phyloP scores from a whole-genome alignment of 1,140 invertebrate genomes.

The Vanessa atalanta region DNA sequence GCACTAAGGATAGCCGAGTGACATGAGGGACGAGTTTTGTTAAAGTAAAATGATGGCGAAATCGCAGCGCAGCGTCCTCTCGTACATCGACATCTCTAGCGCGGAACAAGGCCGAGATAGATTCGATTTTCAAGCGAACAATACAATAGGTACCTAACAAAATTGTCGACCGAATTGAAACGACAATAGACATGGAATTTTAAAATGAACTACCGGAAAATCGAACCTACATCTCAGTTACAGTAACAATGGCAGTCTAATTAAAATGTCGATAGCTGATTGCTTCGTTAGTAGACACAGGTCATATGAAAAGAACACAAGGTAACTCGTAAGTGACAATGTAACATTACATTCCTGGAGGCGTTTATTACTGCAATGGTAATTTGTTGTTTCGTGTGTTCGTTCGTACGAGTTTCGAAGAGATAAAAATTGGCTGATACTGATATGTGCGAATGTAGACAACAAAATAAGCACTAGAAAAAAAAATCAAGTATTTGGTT shows the following conservation, averaged over 20 bases:
- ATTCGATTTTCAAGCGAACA: neutral
- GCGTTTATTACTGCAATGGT: too few relatives aligned
- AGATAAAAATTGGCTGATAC: neutral
- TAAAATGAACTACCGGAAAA: neutral
- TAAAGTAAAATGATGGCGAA: neutral
- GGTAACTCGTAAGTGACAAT: too few relatives aligned
- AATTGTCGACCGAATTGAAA: too few relatives aligned
- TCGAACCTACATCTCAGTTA: neutral
- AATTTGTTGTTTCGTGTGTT: neutral
- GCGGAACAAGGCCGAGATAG: neutral
- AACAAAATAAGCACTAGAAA: constrained; percentile 14
- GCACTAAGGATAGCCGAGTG: neutral
- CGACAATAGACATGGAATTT: too few relatives aligned
- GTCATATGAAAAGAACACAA: too few relatives aligned
- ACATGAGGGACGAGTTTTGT: neutral
- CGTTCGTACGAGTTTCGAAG: neutral
- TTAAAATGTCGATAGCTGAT: too few relatives aligned
- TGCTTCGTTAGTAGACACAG: too few relatives aligned
- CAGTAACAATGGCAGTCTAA: neutral
- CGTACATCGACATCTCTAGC: too few relatives aligned
- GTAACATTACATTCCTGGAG: too few relatives aligned
- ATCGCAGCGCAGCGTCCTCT: too few relatives aligned
- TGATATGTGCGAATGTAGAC: neutral
- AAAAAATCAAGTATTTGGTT: constrained; percentile 19
- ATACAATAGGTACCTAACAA: too few relatives aligned